Conservation (phyloP, 2,888 invertebrate species). For the Taphrorychus bicolor region DNA sequence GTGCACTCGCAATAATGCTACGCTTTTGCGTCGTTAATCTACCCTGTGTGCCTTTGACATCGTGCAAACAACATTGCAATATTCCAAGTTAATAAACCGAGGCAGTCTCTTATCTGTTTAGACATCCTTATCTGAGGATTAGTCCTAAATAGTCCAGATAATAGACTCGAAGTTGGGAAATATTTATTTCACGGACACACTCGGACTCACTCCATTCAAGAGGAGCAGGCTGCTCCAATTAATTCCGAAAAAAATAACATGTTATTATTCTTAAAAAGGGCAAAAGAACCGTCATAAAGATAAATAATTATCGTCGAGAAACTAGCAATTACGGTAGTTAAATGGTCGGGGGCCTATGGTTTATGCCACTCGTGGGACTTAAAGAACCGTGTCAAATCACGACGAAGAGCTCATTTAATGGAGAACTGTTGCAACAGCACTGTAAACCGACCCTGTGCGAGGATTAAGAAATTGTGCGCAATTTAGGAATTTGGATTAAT, state of each 20-base stretch:
- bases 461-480: not conserved
- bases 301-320: conserved; percentile 30
- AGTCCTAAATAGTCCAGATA: conserved; percentile 14
- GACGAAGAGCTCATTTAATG: conserved; percentile 26
- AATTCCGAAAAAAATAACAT: not conserved
- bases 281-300: conserved; percentile 26
- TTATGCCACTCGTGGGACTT: conserved; percentile 25
- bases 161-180: conserved; percentile 14
- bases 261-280: conserved; percentile 15
- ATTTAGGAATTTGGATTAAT: not conserved
- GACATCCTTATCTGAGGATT: conserved; percentile 19
- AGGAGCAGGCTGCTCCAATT: too few relatives aligned
- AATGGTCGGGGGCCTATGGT: conserved; percentile 20
- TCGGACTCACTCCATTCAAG: too few relatives aligned
- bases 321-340: conserved; percentile 29
- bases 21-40: not conserved
- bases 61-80: conserved; percentile 14
- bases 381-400: conserved; percentile 37
- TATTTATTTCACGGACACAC: too few relatives aligned
- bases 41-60: not conserved
- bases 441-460: not conserved
- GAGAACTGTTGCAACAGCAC: conserved; percentile 10
- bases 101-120: conserved; percentile 19
- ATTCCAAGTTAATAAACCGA: conserved; percentile 1
- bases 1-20: conserved; percentile 3